Evolutionary conservation across 2,797 vertebrate species (phyloP).

Genomic region (Myotis myotis): DNA sequence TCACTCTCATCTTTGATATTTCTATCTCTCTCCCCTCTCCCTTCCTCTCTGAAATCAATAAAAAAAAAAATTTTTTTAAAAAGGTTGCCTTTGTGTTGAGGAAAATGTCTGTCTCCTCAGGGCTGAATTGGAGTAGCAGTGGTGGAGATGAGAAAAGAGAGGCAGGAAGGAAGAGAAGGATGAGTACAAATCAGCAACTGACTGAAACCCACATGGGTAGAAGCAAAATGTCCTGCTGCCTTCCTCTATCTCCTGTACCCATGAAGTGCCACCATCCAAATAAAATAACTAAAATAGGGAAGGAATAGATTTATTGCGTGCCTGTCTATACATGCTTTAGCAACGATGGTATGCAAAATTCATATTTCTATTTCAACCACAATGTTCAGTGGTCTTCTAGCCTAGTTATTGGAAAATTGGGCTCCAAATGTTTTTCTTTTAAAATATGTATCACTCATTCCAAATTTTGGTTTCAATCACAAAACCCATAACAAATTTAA

Average conservation of each 20-base stretch:
- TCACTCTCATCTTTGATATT: too few species aligned
- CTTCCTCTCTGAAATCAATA: too few species aligned
- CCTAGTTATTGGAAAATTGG: background rate
- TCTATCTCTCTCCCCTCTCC: too few species aligned
- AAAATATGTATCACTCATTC: background rate
- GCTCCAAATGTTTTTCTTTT: background rate
- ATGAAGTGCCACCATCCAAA: background rate
- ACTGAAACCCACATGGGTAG: background rate
- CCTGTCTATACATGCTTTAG: background rate
- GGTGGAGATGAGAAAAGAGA: background rate
- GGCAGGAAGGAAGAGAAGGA: background rate
- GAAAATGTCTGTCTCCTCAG: background rate
- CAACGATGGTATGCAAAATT: background rate
- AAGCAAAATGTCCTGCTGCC: background rate
- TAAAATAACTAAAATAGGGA: background rate
- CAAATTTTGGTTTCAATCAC: background rate
- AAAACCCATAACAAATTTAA: background rate
- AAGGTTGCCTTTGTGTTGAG: background rate
- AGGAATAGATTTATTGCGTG: background rate
- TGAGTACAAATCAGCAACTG: background rate
- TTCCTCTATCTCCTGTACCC: background rate
- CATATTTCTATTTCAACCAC: background rate
- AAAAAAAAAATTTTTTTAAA: too few species aligned
- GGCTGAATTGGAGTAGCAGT: background rate
- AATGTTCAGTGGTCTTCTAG: background rate